Evolutionary conservation across 1,140 invertebrate species (phyloP), one percentile per base, ranked within the genome.

Genomic region (Drosophila nigrodunni): DNA sequence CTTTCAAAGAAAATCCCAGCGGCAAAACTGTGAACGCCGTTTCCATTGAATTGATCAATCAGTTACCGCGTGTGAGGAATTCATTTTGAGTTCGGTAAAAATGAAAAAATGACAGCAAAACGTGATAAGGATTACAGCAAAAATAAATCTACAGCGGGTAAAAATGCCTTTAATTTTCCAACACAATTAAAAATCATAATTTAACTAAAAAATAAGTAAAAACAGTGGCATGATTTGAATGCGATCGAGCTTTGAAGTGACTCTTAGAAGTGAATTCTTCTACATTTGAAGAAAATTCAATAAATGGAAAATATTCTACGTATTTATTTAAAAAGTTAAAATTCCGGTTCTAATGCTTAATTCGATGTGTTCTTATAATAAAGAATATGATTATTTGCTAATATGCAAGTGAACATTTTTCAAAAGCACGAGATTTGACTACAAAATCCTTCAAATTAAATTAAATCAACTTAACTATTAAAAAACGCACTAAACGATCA

Each of bases 31-130:
- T 9, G 13, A 10, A 30, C 39, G 41, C 43, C 2, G n/a, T 21
- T 39, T 21, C 25, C 21, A 30, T 49, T 15, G 2, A 67, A 67
- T 67, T 44, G 52, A 64, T 46, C 54, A 49, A 13, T n/a, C 54
- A 54, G 35, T 57, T 61, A 43, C 21, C 43, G 71, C 49, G 49
- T 67, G 64, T 58, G 47, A 72, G 50, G 81, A 90, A 81, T 89
- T 90, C 86, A 55, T 13, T 79, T 70, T 80, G 85, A 85, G 74
- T 90, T 89, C 78, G 54, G 85, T 69, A 77, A 91, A 91, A 89
- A 91, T 91, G 89, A 87, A 77, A 91, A 91, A 83, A 91, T 91
- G 90, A 91, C 90, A 90, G 90, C 90, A 90, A 91, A 91, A 91
- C 90, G 90, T 85, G 90, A 91, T 88, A 91, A 91, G 87, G 90